These are phyloP conservation scores for Pseudobourletiella spinata DNA, from an alignment of 1,140 invertebrate genomes.

Conservation along the genomic window DNA sequence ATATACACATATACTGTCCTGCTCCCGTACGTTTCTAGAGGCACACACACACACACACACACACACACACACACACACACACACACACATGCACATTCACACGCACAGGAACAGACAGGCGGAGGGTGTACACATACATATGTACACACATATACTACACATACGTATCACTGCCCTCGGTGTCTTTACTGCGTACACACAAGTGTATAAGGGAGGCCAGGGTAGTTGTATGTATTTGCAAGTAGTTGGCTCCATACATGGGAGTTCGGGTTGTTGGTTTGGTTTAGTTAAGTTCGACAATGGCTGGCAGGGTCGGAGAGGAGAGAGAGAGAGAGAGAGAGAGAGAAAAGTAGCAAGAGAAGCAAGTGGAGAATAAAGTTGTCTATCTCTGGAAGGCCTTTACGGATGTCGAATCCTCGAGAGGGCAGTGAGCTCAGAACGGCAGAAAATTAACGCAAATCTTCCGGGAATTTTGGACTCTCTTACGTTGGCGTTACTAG, in stretches of 20 bases:
- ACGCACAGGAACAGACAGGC: no score
- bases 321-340: neutral
- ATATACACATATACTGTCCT: neutral
- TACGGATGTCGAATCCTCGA: slow-evolving; percentile 41
- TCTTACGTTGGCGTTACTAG: slow-evolving; percentile 34
- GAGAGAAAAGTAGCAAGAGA: slow-evolving; percentile 11
- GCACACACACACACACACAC: no score
- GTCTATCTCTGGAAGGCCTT: slow-evolving; percentile 31
- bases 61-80: no score
- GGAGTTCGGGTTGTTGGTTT: neutral
- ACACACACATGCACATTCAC: no score
- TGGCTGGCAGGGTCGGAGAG: neutral
- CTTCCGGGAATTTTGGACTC: slow-evolving; percentile 50
- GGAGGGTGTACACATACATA: no score
- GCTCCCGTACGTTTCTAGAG: no score
- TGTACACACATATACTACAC: no score
- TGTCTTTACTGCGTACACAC: no score
- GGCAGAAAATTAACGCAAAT: slow-evolving; percentile 60
- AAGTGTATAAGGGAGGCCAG: no score
- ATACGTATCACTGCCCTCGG: no score
- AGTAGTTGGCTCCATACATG: no score
- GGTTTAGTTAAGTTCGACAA: neutral
- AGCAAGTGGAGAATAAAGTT: slow-evolving; percentile 29
- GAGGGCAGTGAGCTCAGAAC: slow-evolving; percentile 58
- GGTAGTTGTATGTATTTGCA: no score